Base-by-base conservation (phyloP, 2,797 vertebrate genomes). In the Hephaestus fuliginosus region DNA sequence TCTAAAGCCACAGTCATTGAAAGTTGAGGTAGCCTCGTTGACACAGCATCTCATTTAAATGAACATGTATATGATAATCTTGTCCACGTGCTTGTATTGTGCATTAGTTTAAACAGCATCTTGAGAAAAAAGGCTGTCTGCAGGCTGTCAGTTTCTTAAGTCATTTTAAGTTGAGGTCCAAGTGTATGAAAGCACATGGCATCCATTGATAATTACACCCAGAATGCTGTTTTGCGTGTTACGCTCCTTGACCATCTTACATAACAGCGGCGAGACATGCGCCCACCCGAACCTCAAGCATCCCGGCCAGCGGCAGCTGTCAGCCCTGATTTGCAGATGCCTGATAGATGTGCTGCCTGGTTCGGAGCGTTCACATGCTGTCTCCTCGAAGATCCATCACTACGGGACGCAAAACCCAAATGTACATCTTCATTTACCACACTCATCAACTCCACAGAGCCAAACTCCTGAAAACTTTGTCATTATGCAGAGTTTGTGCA, bases 241-340 rank as follows among this genome's bases (percentile, higher is more conserved):
- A 20, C 5, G 9, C 63, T 81, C 58, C 76, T 78, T 51, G 66
- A 62, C n/a, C 13, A 20, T 39, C 30, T 91, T 89, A 78, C 71
- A 53, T 86, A 92, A 88, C 49, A 0, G 13, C 52, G 4, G 71
- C 30, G 41, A 76, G 71, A 82, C 70, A 43, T 52, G 68, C 80
- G 60, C 74, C 68, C 73, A 52, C 56, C 67, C 74, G 62, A 66
- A 81, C 86, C 70, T 55, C 60, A 10, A 70, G 61, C 76, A 52
- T 84, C 64, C 70, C 52, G 14, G 57, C 78, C 79, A 71, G 62
- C 25, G 56, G 76, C 70, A 70, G 81, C 87, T 92, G 89, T 92
- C 91, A 53, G 60, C 48, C 86, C 70, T 70, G 30, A 81, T 93
- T 89, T 81, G 61, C 70, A 0, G 7, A 33, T 65, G 51, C 49